These are phyloP conservation scores for Panulirus ornatus DNA, from an alignment of 1,140 invertebrate species.

Conservation along the genomic window DNA sequence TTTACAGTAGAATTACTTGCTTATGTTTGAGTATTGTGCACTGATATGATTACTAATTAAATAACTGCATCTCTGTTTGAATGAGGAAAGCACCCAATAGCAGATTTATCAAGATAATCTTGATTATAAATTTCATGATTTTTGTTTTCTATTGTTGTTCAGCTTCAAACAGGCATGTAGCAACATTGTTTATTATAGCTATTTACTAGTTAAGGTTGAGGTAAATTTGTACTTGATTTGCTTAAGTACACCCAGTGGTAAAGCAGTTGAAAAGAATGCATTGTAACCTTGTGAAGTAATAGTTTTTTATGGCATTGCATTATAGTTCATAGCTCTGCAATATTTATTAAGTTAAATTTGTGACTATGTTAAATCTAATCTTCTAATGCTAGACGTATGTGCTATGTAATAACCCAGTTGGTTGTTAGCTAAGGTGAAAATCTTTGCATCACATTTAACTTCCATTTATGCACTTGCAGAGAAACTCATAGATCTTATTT, in stretches of 20 bases:
- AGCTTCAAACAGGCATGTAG: constrained; percentile 53
- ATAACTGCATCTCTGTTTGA: constrained; percentile 54
- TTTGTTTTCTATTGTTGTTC: constrained; percentile 30
- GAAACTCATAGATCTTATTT: constrained; percentile 64
- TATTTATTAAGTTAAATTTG: constrained; percentile 34
- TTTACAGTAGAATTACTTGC: neutral
- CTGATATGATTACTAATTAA: constrained; percentile 10
- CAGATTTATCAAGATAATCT: neutral
- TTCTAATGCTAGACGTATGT: constrained; percentile 46
- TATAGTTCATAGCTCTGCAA: constrained; percentile 37
- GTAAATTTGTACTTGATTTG: constrained; percentile 21
- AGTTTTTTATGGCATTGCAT: constrained; percentile 44
- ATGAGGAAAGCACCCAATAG: constrained; percentile 13
- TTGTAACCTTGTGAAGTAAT: constrained; percentile 24
- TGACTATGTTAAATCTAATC: constrained; percentile 15
- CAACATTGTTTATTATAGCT: constrained; percentile 19
- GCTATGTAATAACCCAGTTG: constrained; percentile 41
- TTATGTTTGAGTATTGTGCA: constrained; percentile 23
- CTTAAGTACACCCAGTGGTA: constrained; percentile 3
- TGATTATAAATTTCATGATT: constrained; percentile 11
- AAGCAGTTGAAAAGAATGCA: constrained; percentile 19
- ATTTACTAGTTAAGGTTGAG: neutral
- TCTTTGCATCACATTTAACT: constrained; percentile 54
- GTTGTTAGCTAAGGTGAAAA: constrained; percentile 27
- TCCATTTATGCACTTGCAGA: constrained; percentile 61